phyloP scores from a whole-genome alignment of 2,797 vertebrate genomes.

The Rhynchotus rufescens region DNA sequence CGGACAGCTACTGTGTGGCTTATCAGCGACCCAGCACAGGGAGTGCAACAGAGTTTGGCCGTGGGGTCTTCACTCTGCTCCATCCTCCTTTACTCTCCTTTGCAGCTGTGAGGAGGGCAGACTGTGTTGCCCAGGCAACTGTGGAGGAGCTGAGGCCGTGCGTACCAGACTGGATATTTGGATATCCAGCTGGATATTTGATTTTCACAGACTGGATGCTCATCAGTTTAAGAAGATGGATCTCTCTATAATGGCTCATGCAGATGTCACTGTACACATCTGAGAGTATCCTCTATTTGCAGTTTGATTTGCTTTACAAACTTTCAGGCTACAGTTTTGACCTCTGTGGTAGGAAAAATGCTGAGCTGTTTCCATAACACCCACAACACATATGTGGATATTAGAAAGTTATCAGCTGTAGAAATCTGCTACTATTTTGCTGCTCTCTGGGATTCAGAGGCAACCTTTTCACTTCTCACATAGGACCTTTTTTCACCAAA shows the following conservation, averaged over 20 bases:
- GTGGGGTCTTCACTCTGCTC: no score
- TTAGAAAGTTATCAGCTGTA: background rate
- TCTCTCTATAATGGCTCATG: background rate
- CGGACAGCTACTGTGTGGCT: no score
- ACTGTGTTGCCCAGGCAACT: no score
- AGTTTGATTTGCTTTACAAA: background rate
- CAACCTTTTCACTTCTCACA: background rate
- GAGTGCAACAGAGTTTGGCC: no score
- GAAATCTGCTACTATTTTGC: rapidly evolving
- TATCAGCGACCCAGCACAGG: no score
- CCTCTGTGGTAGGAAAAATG: background rate
- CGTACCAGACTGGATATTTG: background rate
- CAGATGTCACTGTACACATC: background rate
- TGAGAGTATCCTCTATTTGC: background rate
- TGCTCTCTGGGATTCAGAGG: background rate
- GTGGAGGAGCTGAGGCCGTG: no score
- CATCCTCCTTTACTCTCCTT: no score
- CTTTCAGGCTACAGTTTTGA: rapidly evolving
- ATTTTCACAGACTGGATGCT: background rate
- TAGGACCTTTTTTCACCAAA: background rate
- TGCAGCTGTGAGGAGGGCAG: no score
- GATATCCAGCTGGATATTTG: background rate
- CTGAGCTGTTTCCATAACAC: background rate
- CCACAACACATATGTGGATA: rapidly evolving
- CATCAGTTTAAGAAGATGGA: background rate